Evolutionary conservation across 2,797 vertebrate genomes (phyloP).

Genomic region (Arctocebus calabarensis): DNA sequence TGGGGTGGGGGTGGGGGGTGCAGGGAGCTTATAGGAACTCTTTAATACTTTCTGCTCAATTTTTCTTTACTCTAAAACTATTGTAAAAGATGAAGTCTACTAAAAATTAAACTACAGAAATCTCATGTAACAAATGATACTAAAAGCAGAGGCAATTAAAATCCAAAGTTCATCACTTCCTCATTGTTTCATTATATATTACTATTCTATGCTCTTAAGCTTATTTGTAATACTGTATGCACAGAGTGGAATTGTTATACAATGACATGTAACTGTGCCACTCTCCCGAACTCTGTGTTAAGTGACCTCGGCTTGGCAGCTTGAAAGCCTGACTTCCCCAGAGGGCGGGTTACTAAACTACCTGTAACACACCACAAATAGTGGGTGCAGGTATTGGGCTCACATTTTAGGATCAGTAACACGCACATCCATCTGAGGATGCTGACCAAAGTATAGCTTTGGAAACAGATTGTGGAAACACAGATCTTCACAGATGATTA

Average conservation of each 20-base stretch:
- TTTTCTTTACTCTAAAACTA: background rate
- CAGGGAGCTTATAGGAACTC: background rate
- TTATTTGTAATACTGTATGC: background rate
- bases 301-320: background rate
- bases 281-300: background rate
- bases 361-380: background rate
- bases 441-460: background rate
- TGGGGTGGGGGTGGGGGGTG: background rate
- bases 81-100: background rate
- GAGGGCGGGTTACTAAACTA: background rate
- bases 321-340: background rate
- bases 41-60: background rate
- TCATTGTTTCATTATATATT: background rate
- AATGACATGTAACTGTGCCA: no score
- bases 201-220: background rate
- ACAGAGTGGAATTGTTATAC: background rate
- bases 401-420: background rate
- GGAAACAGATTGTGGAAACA: background rate
- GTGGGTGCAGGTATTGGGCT: background rate
- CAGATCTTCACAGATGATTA: background rate
- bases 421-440: background rate
- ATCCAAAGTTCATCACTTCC: background rate
- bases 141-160: conserved; percentile 1
- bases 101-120: conserved; percentile 43
- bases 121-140: background rate